A percentile compares a stretch with the other conserved stretches of the same genome.
Evolutionary conservation across 2,797 vertebrate species (phyloP).

Genomic region (Pelochelys cantorii): DNA sequence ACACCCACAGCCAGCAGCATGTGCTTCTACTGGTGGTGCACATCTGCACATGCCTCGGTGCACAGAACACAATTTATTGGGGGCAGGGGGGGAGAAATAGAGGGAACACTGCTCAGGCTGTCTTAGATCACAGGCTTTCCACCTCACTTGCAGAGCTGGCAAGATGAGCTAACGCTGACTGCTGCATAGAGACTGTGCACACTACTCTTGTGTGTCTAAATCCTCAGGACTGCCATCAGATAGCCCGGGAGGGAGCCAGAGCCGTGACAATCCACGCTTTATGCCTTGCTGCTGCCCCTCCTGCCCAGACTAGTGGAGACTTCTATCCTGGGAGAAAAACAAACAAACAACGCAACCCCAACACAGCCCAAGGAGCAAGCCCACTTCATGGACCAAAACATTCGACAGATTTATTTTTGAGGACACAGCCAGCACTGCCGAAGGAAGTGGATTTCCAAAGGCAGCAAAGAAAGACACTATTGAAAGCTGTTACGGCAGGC

Average conservation of each 20-base stretch:
- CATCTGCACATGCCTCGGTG: no score
- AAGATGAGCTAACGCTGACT: not conserved
- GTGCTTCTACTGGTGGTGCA: no score
- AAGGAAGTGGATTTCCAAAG: conserved; percentile 63
- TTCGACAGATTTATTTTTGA: conserved; percentile 28
- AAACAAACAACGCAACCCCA: not conserved
- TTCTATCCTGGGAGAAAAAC: not conserved
- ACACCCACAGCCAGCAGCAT: no score
- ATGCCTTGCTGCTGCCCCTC: accelerated
- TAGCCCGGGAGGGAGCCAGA: not conserved
- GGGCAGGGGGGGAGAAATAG: no score
- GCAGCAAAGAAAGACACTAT: conserved; percentile 56
- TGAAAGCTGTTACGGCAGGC: not conserved
- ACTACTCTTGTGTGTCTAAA: accelerated
- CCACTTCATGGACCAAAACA: conserved; percentile 47
- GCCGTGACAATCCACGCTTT: not conserved
- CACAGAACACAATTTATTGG: no score
- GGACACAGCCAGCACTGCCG: conserved; percentile 7
- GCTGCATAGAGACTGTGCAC: not conserved
- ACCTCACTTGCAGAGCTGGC: not conserved
- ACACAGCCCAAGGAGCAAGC: not conserved
- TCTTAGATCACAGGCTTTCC: not conserved
- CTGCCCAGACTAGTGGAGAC: accelerated
- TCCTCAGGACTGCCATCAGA: not conserved
- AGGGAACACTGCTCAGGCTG: not conserved